Conservation (phyloP, 2,113 vertebrate species). For the Galemys pyrenaicus region DNA sequence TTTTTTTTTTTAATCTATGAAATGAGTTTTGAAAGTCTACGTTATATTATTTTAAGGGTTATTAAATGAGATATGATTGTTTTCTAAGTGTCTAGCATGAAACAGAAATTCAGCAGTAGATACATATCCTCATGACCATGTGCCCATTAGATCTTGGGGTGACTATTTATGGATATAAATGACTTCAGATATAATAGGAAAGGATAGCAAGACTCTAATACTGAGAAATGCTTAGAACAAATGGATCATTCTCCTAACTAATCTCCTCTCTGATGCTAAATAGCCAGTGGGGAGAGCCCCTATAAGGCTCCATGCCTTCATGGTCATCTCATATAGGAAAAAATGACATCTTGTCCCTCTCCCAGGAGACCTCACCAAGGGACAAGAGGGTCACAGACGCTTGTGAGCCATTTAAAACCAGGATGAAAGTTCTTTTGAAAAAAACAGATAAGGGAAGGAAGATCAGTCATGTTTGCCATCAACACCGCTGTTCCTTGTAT, state of each 20-base stretch:
- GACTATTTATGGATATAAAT: neutral
- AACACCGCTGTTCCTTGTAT: neutral
- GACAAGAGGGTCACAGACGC: neutral
- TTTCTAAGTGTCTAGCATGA: neutral
- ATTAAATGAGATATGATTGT: neutral
- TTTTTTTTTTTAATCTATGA: neutral
- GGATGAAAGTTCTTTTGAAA: neutral
- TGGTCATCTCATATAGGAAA: neutral
- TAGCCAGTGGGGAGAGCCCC: neutral
- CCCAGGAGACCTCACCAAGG: neutral
- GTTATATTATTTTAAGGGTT: neutral
- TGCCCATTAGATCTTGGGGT: neutral
- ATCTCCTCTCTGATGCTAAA: too few relatives aligned
- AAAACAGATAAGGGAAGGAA: neutral
- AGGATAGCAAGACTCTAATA: neutral
- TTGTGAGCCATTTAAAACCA: neutral
- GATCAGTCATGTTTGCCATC: neutral
- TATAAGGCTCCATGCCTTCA: too few relatives aligned
- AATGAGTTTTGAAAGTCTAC: neutral
- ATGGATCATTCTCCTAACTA: neutral
- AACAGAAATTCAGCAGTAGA: neutral
- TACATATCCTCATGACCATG: neutral
- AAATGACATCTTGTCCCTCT: accelerated
- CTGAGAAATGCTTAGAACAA: neutral
- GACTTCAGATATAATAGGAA: neutral